Evolutionary conservation across 1,140 invertebrate genomes (phyloP), one percentile per base, ranked within the genome.

Genomic region (Thaumatotibia leucotreta): DNA sequence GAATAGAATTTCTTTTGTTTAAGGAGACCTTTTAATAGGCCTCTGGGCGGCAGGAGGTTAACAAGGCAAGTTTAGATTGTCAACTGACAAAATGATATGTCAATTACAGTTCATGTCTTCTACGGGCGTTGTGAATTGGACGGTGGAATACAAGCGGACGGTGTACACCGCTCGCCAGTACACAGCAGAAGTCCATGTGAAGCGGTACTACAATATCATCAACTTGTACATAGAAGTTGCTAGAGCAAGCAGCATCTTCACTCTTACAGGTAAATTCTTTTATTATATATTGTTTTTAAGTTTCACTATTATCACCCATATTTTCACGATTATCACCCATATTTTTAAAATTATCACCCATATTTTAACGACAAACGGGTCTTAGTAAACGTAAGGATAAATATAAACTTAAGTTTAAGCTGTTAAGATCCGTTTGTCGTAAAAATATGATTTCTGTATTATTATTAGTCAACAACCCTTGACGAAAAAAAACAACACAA

Each of bases 161-260:
- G 76, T 78, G 4, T 93, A 92, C 85, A 88, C 88, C 65, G 86
- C 93, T 65, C 93, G 94, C n/a, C 70, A 77, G 2, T 95, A 95
- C 77, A 89, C 86, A 24, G 89, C 94, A n/a, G 85, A 93, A 76
- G 92, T 96, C 0, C 74, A 83, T 31, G 92, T 96, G 0, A 45
- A 45, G 3, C n/a, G 39, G 14, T n/a, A 14, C 6, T 45, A 45
- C 39, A 45, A 45, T 20, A 45, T 45, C 17, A 45, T 45, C 17
- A 20, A 67, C 82, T 65, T 72, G 75, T 10, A 61, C 80, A 39
- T 93, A 89, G 89, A 72, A 8, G 76, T 82, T 9, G 86, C 87
- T 10, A 93, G 92, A 50, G 72, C 74, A 62, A 85, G 86, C 39
- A 83, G 91, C 1, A 75, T 82, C 45, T 93, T 95, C 74, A 78